Evolutionary conservation across 2,113 vertebrate species (phyloP).

Genomic region (Edolisoma coerulescens): DNA sequence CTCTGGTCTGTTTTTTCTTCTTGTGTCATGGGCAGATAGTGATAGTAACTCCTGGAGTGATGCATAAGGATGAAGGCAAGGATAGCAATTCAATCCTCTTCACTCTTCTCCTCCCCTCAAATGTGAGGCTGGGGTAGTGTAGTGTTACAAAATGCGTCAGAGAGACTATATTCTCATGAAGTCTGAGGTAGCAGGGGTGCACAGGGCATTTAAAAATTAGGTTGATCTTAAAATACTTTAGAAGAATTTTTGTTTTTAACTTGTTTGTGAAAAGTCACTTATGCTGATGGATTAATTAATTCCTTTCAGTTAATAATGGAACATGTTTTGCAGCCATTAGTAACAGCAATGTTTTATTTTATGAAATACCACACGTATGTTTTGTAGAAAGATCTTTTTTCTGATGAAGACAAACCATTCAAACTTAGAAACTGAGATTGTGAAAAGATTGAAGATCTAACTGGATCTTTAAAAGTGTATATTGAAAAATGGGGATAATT

Average conservation of each 20-base stretch:
- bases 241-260: neutral
- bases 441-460: neutral
- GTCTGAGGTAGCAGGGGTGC: neutral
- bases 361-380: neutral
- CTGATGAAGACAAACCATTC: neutral
- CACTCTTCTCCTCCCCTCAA: neutral
- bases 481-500: neutral
- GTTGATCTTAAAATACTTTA: neutral
- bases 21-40: neutral
- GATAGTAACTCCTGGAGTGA: neutral
- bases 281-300: neutral
- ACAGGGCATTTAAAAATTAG: neutral
- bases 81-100: neutral
- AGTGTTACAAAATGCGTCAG: neutral
- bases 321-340: neutral
- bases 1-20: neutral
- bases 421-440: neutral
- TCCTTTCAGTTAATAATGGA: neutral
- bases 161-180: fast-evolving
- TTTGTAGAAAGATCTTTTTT: neutral
- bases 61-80: neutral
- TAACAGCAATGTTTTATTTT: neutral
- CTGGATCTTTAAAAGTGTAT: neutral
- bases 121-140: neutral
- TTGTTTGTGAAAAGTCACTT: neutral